Evolutionary conservation across 2,113 vertebrate genomes (phyloP), one percentile per base, ranked within the genome.

Genomic region (Rhizomys pruinosus): DNA sequence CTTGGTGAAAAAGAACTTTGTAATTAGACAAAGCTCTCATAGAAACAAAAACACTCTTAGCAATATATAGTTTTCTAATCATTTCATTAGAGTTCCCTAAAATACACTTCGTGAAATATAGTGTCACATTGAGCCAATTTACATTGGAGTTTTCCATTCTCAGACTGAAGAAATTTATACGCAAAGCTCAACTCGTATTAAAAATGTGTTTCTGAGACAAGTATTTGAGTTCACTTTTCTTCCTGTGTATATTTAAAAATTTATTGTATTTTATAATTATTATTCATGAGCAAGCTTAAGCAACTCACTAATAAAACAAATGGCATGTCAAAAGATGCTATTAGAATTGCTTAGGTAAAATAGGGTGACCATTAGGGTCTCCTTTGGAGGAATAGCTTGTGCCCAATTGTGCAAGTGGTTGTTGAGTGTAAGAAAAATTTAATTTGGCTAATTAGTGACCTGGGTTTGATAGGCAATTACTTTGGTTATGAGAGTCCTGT

Each of bases 261-360:
- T 69, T 92, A 96, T 90, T 84, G 16, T 88, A 90, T 93, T 93
- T 93, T 92, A 69, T 11, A 68, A 96, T 96, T 96, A 93, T 95
- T 96, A 95, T 95, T 92, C 90, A 94, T 66, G 37, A 94, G 61
- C 55, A 87, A 92, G 61, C 71, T 93, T 94, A 96, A 94, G 39
- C 42, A 94, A 84, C 81, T 92, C 85, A 92, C 92, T 93, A 96
- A 96, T 94, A 96, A 94, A 96, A 92, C 44, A 81, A 88, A 68
- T 81, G 68, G 19, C 57, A 81, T 16, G 1, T 68, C 84, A 93
- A 68, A 94, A 88, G 71, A 93, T 42, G 64, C 73, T 89, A 77
- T 88, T 93, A 96, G 86, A 96, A 95, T 66, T 68, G 44, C 39
- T 88, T 87, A 73, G 77, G 27, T 95, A 95, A 80, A 91, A 81